Evolutionary conservation across 1,140 invertebrate genomes (phyloP), one percentile per base, ranked within the genome.

Genomic region (Plectrocnemia conspersa): DNA sequence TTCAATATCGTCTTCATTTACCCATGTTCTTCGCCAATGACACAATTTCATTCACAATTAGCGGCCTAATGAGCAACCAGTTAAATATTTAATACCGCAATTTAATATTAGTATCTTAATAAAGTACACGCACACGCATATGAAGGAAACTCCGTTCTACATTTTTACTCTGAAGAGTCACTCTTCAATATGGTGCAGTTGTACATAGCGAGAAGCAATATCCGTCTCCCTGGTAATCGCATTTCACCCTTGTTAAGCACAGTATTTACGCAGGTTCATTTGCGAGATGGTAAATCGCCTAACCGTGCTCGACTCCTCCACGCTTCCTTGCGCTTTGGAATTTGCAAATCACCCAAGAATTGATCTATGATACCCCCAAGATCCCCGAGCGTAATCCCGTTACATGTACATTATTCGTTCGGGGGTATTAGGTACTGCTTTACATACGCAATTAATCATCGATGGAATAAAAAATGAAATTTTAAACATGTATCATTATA

Each of bases 241-340:
- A 54, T 54, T 54, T 54, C 41, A 54, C 52, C 52, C 52, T 54
- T 54, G 52, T 54, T 54, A 54, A 46, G 52, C 42, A 45, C 40
- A 54, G 42, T 54, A 54, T 54, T 54, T 54, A 54, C 52, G 52
- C 52, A 36, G 33, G 52, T 54, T 54, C 52, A 54, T 54, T 54
- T 54, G 22, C 46, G 35, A n/a, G 19, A 53, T 29, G 52, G 38
- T 25, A 27, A 38, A 23, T 52, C 25, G 47, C 38, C 47, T 52
- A 38, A 35, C 22, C 18, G 23, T n/a, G 19, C n/a, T 27, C 35
- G 1, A 19, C 38, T 10, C 23, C 33, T 21, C 33, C 11, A 2
- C 19, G 13, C 35, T 29, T n/a, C 15, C 24, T 24, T 1, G 15
- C 42, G 16, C 13, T 11, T n/a, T 21, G 24, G 22, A 50, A 36